These are phyloP conservation scores for Xiphophorus hellerii DNA, from an alignment of 2,113 vertebrate species.

Conservation along the genomic window DNA sequence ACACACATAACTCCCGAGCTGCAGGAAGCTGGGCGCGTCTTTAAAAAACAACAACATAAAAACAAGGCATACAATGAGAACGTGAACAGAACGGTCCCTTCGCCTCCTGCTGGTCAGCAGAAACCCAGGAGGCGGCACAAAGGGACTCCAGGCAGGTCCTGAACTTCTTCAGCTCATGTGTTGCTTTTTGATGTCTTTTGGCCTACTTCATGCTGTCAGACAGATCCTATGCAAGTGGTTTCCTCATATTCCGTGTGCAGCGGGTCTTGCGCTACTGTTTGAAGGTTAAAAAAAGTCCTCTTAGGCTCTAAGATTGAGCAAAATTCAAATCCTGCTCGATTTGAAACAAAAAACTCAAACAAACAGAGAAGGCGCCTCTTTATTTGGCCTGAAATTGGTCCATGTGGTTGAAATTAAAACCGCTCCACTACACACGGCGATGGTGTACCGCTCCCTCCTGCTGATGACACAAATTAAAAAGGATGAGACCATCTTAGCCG, in stretches of 20 bases:
- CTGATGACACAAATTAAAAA: slow-evolving; percentile 40
- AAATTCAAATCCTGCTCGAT: no score
- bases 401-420: slow-evolving; percentile 27
- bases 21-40: slow-evolving; percentile 53
- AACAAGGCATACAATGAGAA: background rate
- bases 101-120: background rate
- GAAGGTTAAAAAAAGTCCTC: background rate
- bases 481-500: slow-evolving; percentile 44
- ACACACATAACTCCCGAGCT: slow-evolving; percentile 53
- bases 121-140: background rate
- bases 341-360: background rate
- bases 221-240: background rate
- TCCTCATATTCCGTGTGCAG: background rate
- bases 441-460: slow-evolving; percentile 18
- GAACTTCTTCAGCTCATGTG: background rate
- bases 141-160: background rate
- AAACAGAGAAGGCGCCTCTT: background rate
- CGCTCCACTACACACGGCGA: background rate
- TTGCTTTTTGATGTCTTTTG: background rate
- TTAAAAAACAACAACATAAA: background rate
- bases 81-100: background rate
- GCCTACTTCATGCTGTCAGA: background rate
- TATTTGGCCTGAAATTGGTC: background rate
- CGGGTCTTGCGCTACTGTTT: background rate
- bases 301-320: background rate